phyloP scores from a whole-genome alignment of 1,140 invertebrate species.

The Cotesia chilonis region DNA sequence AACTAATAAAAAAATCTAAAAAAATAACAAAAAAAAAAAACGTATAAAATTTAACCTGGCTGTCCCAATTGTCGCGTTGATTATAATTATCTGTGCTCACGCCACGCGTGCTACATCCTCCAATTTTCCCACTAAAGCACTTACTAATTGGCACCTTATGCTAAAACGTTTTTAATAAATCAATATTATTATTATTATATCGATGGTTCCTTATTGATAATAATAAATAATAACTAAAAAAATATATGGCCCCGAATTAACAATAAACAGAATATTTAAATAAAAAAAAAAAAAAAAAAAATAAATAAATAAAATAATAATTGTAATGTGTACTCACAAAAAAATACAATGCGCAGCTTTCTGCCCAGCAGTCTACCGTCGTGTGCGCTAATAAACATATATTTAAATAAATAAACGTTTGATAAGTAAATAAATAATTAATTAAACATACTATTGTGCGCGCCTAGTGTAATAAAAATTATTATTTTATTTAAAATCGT shows the following conservation, averaged over 20 bases:
- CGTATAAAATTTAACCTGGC: slow-evolving; percentile 2
- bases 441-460: slow-evolving; percentile 32
- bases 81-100: slow-evolving; percentile 55
- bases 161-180: slow-evolving; percentile 42
- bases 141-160: slow-evolving; percentile 56
- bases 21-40: too few relatives aligned
- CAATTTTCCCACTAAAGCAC: slow-evolving; percentile 52
- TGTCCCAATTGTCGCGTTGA: slow-evolving; percentile 43
- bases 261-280: slow-evolving; percentile 49
- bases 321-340: slow-evolving; percentile 47
- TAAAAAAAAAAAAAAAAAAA: slow-evolving; percentile 47
- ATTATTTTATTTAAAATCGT: slow-evolving; percentile 34
- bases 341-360: slow-evolving; percentile 54
- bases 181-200: slow-evolving; percentile 59
- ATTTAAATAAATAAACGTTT: too few relatives aligned
- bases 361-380: slow-evolving; percentile 56
- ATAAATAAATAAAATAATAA: slow-evolving; percentile 49
- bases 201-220: slow-evolving; percentile 63
- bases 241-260: slow-evolving; percentile 54
- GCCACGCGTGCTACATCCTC: slow-evolving; percentile 53
- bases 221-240: slow-evolving; percentile 35
- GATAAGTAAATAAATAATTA: slow-evolving; percentile 19
- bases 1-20: too few relatives aligned
- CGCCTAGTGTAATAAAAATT: slow-evolving; percentile 34
- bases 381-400: slow-evolving; percentile 42